phyloP scores from a whole-genome alignment of 2,797 vertebrate species.

The Sarcophilus harrisii region DNA sequence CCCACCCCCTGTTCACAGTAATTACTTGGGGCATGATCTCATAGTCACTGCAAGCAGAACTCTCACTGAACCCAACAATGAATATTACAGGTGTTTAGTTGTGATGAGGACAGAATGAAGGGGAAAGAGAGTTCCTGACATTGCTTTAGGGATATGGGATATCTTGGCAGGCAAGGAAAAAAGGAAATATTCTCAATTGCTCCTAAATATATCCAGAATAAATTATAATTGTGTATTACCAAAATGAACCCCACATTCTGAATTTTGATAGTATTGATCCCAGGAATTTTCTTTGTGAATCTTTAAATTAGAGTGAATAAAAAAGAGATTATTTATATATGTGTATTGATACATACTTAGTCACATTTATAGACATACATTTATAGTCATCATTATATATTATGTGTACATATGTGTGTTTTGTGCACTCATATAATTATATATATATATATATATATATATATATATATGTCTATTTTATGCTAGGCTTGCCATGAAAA shows the following conservation, averaged over 20 bases:
- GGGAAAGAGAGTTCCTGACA: constrained; percentile 66
- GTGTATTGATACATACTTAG: constrained; percentile 26
- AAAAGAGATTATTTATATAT: neutral
- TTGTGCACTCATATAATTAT: neutral
- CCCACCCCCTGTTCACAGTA: constrained; percentile 69
- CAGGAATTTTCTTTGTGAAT: constrained; percentile 55
- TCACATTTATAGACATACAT: constrained; percentile 12
- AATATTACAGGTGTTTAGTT: constrained; percentile 70
- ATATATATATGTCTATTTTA: neutral
- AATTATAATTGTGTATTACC: constrained; percentile 52
- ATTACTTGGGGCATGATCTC: constrained; percentile 80
- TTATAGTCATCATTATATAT: neutral
- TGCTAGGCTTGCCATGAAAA: neutral
- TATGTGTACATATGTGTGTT: neutral
- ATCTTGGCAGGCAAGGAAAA: constrained; percentile 68
- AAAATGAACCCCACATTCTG: constrained; percentile 3
- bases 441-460: neutral
- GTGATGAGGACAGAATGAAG: constrained; percentile 62
- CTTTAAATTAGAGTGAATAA: constrained; percentile 29
- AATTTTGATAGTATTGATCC: constrained; percentile 1
- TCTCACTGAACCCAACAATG: constrained; percentile 77
- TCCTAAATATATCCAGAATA: constrained; percentile 48
- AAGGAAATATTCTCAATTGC: constrained; percentile 52
- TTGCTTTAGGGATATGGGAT: constrained; percentile 78
- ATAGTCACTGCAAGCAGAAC: constrained; percentile 74